A percentile compares a stretch with the other conserved stretches of the same genome.
phyloP scores from a whole-genome alignment of 2,888 invertebrate genomes.

The Ryuthela nishihirai region DNA sequence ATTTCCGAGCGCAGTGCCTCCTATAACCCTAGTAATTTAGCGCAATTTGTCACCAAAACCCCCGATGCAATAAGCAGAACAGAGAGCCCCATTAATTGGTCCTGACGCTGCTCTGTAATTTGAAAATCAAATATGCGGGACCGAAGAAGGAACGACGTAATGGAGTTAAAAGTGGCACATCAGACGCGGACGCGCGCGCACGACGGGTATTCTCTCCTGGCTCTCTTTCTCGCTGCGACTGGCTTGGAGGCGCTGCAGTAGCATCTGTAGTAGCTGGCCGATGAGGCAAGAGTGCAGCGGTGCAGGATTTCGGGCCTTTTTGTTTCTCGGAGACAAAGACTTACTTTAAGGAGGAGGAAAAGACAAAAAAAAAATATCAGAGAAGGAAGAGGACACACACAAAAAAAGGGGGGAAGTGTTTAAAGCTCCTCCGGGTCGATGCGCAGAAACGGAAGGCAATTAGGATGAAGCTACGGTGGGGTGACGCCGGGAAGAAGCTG shows the following conservation, averaged over 20 bases:
- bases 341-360: too few species aligned
- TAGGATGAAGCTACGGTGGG: slow-evolving; percentile 6
- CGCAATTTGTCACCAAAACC: slow-evolving; percentile 41
- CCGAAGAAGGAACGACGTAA: slow-evolving; percentile 33
- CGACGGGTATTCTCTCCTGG: too few species aligned
- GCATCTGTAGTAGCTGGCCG: too few species aligned
- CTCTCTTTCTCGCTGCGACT: too few species aligned
- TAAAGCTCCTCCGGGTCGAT: slow-evolving; percentile 32
- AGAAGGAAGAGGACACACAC: too few species aligned
- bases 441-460: slow-evolving; percentile 36
- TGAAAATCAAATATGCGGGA: slow-evolving; percentile 40
- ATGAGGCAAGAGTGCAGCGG: too few species aligned
- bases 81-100: slow-evolving; percentile 36
- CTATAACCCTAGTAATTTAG: slow-evolving; percentile 39
- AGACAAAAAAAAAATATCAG: too few species aligned
- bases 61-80: slow-evolving; percentile 32
- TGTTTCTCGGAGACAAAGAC: too few species aligned
- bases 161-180: slow-evolving; percentile 39
- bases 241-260: too few species aligned
- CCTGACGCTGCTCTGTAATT: slow-evolving; percentile 36
- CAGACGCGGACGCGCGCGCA: too few species aligned
- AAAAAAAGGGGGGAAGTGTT: slow-evolving; percentile 28
- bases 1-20: slow-evolving; percentile 13
- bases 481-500: background rate
- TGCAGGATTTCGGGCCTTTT: too few species aligned